phyloP scores from a whole-genome alignment of 2,888 invertebrate genomes.

The Geotrupes spiniger region DNA sequence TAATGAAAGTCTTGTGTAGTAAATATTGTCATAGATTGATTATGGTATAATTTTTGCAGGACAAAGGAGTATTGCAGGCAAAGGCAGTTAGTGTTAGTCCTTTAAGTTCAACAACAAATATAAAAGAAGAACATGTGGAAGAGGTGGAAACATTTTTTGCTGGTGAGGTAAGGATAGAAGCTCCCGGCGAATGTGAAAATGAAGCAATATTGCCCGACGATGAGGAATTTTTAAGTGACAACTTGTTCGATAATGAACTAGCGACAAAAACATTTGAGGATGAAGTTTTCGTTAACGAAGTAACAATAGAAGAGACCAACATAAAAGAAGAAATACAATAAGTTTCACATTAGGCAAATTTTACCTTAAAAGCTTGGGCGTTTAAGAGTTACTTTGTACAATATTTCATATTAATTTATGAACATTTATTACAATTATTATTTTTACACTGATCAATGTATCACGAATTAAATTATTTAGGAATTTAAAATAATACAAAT shows the following conservation, averaged over 20 bases:
- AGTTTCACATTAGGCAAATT: slow-evolving; percentile 14
- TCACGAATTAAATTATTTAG: slow-evolving; percentile 14
- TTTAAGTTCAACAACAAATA: slow-evolving; percentile 19
- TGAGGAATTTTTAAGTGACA: slow-evolving; percentile 40
- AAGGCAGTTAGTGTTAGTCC: slow-evolving; percentile 31
- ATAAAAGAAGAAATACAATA: slow-evolving; percentile 21
- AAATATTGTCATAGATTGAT: background rate
- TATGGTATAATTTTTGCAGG: slow-evolving; percentile 10
- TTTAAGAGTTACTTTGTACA: slow-evolving; percentile 24
- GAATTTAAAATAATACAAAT: slow-evolving; percentile 16
- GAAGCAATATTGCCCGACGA: slow-evolving; percentile 35
- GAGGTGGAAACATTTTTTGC: slow-evolving; percentile 22
- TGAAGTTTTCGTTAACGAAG: slow-evolving; percentile 45
- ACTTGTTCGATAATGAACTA: slow-evolving; percentile 39
- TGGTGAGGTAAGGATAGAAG: slow-evolving; percentile 27
- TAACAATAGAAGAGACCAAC: slow-evolving; percentile 43
- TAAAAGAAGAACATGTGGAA: slow-evolving; percentile 22
- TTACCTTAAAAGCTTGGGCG: slow-evolving; percentile 16
- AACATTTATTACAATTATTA: slow-evolving; percentile 11
- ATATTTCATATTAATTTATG: slow-evolving; percentile 24
- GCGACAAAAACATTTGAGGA: slow-evolving; percentile 34
- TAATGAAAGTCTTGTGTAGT: no score
- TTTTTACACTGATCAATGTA: slow-evolving; percentile 21
- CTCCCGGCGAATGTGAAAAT: slow-evolving; percentile 29
- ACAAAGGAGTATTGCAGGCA: slow-evolving; percentile 28